A percentile compares a stretch with the other conserved stretches of the same genome.
Conservation (phyloP, 2,113 vertebrate genomes). For the Siniperca chuatsi region DNA sequence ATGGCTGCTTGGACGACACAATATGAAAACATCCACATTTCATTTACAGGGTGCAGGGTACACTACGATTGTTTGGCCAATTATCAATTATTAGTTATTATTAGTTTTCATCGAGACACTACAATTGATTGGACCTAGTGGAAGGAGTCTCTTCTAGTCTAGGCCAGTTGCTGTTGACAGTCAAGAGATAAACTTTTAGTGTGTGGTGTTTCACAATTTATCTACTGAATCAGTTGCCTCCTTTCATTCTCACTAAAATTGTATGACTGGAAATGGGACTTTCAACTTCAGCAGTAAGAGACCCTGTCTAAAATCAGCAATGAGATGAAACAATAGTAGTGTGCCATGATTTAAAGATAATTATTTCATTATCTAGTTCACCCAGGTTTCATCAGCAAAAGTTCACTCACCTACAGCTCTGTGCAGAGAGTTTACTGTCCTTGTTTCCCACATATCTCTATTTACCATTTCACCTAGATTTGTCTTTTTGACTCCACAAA, state of each 20-base stretch:
- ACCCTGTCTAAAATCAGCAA: too few relatives aligned
- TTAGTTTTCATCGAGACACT: conserved; percentile 5
- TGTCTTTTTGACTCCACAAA: not conserved
- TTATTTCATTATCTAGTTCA: conserved; percentile 6
- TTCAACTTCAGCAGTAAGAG: not conserved
- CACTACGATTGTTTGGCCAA: not conserved
- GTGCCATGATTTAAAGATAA: not conserved
- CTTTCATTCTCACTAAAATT: not conserved
- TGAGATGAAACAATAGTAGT: not conserved
- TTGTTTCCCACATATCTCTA: not conserved
- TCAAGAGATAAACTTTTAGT: not conserved
- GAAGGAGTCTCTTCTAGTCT: not conserved
- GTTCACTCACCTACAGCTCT: not conserved
- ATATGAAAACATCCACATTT: not conserved
- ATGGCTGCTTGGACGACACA: not conserved
- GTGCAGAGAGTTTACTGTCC: conserved; percentile 7
- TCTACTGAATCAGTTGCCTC: not conserved
- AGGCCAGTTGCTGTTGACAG: conserved; percentile 35
- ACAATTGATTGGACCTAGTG: not conserved
- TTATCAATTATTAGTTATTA: conserved; percentile 3
- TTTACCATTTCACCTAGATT: not conserved
- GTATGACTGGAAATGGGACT: not conserved
- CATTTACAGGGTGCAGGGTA: not conserved
- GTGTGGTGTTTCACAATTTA: not conserved
- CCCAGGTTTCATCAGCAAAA: conserved; percentile 9